These are phyloP conservation scores for Podarcis lilfordi DNA, from an alignment of 2,797 vertebrate species.

Conservation along the genomic window DNA sequence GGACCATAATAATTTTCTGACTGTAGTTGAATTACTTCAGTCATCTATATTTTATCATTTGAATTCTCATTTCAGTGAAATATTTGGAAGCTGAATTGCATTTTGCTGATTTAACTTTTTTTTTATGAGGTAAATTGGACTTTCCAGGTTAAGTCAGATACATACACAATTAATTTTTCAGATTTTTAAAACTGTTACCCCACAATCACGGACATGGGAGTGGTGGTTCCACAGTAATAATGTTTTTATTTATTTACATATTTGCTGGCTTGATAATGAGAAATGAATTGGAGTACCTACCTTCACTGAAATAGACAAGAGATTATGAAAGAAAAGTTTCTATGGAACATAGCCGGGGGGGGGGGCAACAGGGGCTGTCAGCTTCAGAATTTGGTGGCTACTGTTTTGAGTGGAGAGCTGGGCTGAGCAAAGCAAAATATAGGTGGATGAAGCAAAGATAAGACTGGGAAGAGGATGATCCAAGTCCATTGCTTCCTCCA, in stretches of 20 bases:
- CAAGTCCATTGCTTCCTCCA: too few species aligned
- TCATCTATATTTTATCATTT: neutral
- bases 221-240: neutral
- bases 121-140: neutral
- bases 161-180: neutral
- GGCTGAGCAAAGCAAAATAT: too few species aligned
- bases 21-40: neutral
- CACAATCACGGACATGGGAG: neutral
- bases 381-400: neutral
- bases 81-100: neutral
- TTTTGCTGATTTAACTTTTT: neutral
- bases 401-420: too few species aligned
- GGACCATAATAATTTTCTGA: neutral
- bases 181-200: neutral
- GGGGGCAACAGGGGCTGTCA: neutral
- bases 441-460: too few species aligned
- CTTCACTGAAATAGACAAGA: neutral
- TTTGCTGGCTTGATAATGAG: neutral
- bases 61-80: neutral
- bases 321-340: neutral
- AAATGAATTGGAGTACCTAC: neutral
- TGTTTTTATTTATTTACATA: too few species aligned
- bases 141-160: neutral
- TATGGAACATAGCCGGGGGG: too few species aligned
- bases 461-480: too few species aligned